A percentile compares a stretch with the other conserved stretches of the same genome.
These are phyloP conservation scores for Mastomys natalensis DNA, from an alignment of 2,113 vertebrate species.

Conservation along the genomic window DNA sequence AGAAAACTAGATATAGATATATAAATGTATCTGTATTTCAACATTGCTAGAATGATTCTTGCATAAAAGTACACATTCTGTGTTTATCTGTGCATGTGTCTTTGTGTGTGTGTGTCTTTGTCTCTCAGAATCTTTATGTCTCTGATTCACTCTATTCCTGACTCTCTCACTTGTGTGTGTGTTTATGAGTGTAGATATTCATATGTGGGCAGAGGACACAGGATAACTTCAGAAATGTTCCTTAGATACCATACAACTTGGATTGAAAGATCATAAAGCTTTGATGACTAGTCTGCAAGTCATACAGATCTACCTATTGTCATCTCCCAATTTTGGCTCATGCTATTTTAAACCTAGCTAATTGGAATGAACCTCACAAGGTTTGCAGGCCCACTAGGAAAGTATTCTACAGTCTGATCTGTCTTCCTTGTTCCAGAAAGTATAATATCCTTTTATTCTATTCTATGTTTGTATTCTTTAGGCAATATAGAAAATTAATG, in stretches of 20 bases:
- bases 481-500: background rate
- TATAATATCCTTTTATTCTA: background rate
- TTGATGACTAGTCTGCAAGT: background rate
- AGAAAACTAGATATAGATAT: background rate
- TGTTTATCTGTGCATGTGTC: background rate
- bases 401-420: background rate
- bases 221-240: background rate
- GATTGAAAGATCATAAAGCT: background rate
- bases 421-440: rapidly evolving
- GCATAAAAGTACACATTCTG: background rate
- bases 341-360: rapidly evolving
- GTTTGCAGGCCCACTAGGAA: background rate
- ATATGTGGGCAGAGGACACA: background rate
- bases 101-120: background rate
- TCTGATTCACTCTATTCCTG: background rate
- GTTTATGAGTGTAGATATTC: background rate
- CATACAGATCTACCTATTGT: background rate
- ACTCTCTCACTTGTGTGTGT: background rate
- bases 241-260: background rate
- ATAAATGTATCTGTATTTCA: background rate
- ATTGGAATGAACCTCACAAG: background rate
- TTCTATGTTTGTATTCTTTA: background rate
- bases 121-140: background rate
- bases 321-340: background rate
- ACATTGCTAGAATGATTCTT: background rate